phyloP scores from a whole-genome alignment of 2,797 vertebrate species.

The Cyprinella venusta region DNA sequence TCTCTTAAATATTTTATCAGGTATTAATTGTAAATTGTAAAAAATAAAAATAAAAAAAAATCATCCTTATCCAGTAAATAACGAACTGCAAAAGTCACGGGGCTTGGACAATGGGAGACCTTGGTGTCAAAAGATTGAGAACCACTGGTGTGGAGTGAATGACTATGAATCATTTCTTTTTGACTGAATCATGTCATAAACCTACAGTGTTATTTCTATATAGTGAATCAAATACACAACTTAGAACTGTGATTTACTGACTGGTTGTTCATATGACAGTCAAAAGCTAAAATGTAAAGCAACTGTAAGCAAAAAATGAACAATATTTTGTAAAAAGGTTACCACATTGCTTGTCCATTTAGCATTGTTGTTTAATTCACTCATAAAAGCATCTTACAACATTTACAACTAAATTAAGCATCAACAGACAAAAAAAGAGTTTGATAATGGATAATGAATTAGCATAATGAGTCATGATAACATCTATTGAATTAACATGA shows the following conservation, averaged over 20 bases:
- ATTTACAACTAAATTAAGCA: conserved; percentile 14
- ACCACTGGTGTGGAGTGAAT: too few species aligned
- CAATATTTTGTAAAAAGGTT: neutral
- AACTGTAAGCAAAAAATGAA: neutral
- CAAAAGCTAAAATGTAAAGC: too few species aligned
- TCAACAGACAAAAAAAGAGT: neutral
- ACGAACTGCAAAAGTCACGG: too few species aligned
- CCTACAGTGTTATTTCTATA: too few species aligned
- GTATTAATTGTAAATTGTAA: too few species aligned
- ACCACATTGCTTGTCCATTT: neutral
- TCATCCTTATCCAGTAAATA: too few species aligned
- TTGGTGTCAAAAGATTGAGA: too few species aligned
- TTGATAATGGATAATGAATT: conserved; percentile 48
- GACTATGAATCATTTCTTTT: too few species aligned
- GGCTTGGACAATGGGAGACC: too few species aligned
- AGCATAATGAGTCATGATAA: conserved; percentile 52
- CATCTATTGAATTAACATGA: conserved; percentile 15
- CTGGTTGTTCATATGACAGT: neutral
- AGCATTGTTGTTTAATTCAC: neutral
- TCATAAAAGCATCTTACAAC: neutral
- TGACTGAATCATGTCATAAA: too few species aligned
- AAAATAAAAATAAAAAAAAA: too few species aligned
- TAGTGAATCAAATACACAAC: neutral
- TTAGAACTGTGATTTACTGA: neutral
- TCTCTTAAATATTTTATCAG: too few species aligned